These are phyloP conservation scores for Rhabdomys pumilio DNA, from an alignment of 2,797 vertebrate genomes.

Conservation along the genomic window DNA sequence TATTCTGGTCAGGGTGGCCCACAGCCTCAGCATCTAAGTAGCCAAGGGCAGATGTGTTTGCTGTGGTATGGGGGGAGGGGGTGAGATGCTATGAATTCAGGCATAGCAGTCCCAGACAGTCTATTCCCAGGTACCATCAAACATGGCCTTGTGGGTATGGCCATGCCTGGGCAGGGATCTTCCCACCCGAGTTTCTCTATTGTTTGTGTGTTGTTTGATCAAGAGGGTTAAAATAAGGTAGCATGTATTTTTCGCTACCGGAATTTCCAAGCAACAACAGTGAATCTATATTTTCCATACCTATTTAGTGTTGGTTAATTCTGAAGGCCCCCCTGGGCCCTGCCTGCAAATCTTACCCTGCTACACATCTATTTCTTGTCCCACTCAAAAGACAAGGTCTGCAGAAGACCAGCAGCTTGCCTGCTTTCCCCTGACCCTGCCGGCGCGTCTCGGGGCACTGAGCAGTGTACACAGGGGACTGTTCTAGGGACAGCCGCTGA, in stretches of 20 bases:
- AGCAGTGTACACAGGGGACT: neutral
- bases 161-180: neutral
- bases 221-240: no score
- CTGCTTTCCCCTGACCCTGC: neutral
- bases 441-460: neutral
- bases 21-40: neutral
- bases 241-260: neutral
- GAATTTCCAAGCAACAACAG: neutral
- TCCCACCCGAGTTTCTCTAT: neutral
- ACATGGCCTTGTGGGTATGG: neutral
- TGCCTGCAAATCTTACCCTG: neutral
- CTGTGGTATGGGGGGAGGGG: neutral
- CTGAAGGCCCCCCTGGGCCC: neutral
- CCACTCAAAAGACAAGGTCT: neutral
- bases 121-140: neutral
- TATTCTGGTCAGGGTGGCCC: neutral
- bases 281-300: neutral
- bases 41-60: neutral
- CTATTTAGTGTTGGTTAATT: neutral
- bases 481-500: neutral
- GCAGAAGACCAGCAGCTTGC: neutral
- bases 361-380: neutral
- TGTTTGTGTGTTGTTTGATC: neutral
- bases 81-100: neutral
- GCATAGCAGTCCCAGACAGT: neutral